Evolutionary conservation across 2,888 invertebrate species (phyloP).

Genomic region (Fragum fragum): DNA sequence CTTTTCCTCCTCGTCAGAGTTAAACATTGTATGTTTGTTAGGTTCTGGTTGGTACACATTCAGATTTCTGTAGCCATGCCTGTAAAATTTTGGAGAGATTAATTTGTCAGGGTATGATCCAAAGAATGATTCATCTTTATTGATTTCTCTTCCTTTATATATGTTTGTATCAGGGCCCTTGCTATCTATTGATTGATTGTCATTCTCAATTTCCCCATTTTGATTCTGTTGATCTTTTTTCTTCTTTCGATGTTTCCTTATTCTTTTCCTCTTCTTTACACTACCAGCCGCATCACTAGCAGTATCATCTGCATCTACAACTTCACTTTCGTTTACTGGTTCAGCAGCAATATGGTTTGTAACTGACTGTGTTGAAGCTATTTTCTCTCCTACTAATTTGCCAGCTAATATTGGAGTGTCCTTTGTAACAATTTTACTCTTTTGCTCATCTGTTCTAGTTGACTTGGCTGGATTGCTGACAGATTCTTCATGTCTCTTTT

Average conservation of each 20-base stretch:
- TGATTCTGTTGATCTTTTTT: conserved; percentile 6
- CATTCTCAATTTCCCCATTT: background rate
- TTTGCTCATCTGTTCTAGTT: background rate
- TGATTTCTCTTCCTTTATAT: conserved; percentile 42
- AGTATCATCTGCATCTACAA: background rate
- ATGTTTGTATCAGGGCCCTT: background rate
- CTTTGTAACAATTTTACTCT: background rate
- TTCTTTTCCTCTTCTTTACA: conserved; percentile 18
- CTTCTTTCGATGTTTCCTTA: conserved; percentile 28
- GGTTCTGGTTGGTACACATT: conserved; percentile 45
- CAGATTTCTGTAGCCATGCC: conserved; percentile 57
- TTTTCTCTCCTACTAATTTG: background rate
- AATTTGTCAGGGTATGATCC: conserved; percentile 62
- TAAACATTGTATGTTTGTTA: conserved; percentile 54
- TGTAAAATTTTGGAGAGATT: conserved; percentile 49
- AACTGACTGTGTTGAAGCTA: background rate
- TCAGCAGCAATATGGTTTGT: background rate
- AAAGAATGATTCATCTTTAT: conserved; percentile 40
- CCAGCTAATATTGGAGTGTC: background rate
- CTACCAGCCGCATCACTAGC: background rate
- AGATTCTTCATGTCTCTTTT: background rate
- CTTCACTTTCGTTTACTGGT: background rate
- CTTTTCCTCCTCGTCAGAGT: conserved; percentile 45
- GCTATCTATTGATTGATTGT: no score
- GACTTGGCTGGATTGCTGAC: background rate